Evolutionary conservation across 92 coral and sea anemone genomes (phyloP), one percentile per base, ranked within the genome.

Genomic region (Porites divaricata): DNA sequence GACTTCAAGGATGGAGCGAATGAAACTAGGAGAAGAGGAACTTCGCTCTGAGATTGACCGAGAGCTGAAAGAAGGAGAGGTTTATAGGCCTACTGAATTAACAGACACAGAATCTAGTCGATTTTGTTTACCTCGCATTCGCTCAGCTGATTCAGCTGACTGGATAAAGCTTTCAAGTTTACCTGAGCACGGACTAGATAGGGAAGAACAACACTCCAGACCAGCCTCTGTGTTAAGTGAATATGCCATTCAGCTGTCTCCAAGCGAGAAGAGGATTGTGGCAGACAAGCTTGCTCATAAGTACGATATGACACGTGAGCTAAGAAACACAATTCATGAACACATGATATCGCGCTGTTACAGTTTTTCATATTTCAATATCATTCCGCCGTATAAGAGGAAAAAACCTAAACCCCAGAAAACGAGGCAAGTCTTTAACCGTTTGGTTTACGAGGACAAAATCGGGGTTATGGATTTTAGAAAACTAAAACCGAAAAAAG

Each of bases 331-430:
- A 2, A 93, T 90, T 7, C 99, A 92, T 22, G 91, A 95, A 35
- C 99, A 96, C 51, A 96, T 96, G 99, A 96, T 96, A 13, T 88
- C 98, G 13, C 81, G 99, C 68, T 91, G 90, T 2, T 93, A 96
- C 63, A 96, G 95, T 65, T 92, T 71, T 62, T 92, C 99, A 9
- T 96, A 96, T 61, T 86, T 82, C 64, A 86, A 80, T 61, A 94
- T 92, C 5, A 96, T 91, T 22, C 99, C 99, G 20, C 99, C 99
- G 17, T 96, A 96, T 74, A 87, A 88, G 71, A 95, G 91, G 70
- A 91, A 89, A 74, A 89, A 88, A 45, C 83, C 76, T 8, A 92
- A 95, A 45, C 93, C 98, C 1, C 88, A 58, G 74, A 95, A 96
- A 81, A 85, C 92, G 25, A 89, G 89, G 76, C 93, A 83, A 56